phyloP scores from a whole-genome alignment of 2,113 vertebrate genomes.

The Vulpes vulpes region DNA sequence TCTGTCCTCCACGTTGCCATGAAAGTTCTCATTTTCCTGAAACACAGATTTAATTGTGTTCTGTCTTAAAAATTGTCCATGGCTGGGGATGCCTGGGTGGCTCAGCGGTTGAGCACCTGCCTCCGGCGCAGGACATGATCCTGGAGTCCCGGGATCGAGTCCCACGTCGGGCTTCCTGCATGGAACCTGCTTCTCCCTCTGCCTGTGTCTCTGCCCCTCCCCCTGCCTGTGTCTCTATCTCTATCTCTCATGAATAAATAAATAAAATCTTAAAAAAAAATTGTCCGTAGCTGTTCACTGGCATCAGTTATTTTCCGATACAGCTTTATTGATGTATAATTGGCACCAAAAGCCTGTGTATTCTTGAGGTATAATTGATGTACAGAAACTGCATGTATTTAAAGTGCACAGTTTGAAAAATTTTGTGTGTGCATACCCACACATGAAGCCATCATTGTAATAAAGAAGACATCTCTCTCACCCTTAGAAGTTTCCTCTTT shows the following conservation, averaged over 20 bases:
- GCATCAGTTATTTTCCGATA: not conserved
- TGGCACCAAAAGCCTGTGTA: not conserved
- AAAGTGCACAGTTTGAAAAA: not conserved
- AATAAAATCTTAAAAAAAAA: not conserved
- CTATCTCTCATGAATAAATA: no score
- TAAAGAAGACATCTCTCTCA: not conserved
- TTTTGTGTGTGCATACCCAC: accelerated
- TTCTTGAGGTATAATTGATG: not conserved
- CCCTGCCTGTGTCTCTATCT: no score
- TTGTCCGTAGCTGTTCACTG: not conserved
- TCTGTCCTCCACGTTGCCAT: not conserved
- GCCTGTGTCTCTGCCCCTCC: no score
- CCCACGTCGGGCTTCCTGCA: no score
- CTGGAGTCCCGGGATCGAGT: no score
- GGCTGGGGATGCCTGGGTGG: not conserved
- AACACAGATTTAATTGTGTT: not conserved
- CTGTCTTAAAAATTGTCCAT: not conserved
- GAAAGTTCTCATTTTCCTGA: not conserved
- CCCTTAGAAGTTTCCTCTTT: not conserved
- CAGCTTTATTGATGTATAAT: not conserved
- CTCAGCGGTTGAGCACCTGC: no score
- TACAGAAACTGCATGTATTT: not conserved
- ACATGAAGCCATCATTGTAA: not conserved
- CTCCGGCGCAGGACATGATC: no score
- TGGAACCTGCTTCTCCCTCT: no score